phyloP scores from a whole-genome alignment of 2,888 invertebrate genomes.

The Drosophila setosimentum region DNA sequence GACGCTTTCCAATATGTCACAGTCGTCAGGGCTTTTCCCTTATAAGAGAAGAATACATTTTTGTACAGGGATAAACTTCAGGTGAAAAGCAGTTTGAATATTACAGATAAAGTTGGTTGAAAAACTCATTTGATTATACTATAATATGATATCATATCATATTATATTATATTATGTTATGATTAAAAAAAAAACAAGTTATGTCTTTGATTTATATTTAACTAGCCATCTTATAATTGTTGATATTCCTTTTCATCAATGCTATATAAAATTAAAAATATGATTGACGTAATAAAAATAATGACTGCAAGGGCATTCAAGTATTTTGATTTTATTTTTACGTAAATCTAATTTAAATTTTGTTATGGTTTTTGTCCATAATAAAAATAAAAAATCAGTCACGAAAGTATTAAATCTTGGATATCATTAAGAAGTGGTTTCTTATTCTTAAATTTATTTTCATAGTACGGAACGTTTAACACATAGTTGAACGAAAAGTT shows the following conservation, averaged over 20 bases:
- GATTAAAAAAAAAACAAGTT: too few relatives aligned
- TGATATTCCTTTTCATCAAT: not conserved
- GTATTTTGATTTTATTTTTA: not conserved
- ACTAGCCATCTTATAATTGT: too few relatives aligned
- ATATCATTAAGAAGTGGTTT: not conserved
- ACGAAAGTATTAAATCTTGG: not conserved
- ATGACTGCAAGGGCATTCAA: not conserved
- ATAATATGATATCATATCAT: too few relatives aligned
- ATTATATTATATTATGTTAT: too few relatives aligned
- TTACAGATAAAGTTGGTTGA: not conserved
- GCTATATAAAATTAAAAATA: not conserved
- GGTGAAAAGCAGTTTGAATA: not conserved
- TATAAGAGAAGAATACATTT: conserved; percentile 31
- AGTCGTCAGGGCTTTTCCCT: conserved; percentile 64
- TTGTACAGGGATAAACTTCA: not conserved
- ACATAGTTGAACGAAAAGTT: conserved; percentile 21
- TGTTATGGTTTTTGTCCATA: not conserved
- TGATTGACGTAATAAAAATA: not conserved
- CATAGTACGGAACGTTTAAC: conserved; percentile 45
- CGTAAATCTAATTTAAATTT: not conserved
- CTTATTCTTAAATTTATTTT: conserved; percentile 37
- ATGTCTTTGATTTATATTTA: too few relatives aligned
- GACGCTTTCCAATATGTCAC: conserved; percentile 62
- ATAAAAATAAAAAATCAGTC: not conserved
- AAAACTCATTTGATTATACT: not conserved